Base-by-base conservation (phyloP, 2,888 invertebrate species). In the Ophioninae sp. region DNA sequence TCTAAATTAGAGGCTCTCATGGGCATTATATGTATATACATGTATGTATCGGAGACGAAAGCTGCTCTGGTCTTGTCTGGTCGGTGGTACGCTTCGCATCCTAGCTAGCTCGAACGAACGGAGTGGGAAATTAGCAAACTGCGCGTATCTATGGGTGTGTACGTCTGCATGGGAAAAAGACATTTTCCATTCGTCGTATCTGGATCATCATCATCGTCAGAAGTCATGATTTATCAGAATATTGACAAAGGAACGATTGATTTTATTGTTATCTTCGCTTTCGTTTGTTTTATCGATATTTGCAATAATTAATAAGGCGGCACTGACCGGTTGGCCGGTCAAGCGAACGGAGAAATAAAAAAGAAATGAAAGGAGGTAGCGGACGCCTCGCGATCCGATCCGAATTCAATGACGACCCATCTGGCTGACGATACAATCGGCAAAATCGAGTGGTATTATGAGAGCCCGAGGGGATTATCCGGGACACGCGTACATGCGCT, bases 81-180 rank as follows among this genome's bases (percentile, higher is more conserved):
- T 71, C 69, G 75, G 65, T 79, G 68, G 73, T 63, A 77, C 61
- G 73, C 59, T 72, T 79, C 79, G 77, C 78, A 72, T 81, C 77
- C 83, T 82, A 77, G 75, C 58, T 79, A 64, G 81, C 79, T 82
- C 79, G 85, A 81, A 85, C 83, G 84, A 84, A 73, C 80, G 84
- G 85, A 86, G 85, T 88, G 87, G 87, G 86, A 87, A 88, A 88
- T 88, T 88, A 88, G 86, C 78, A 88, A 83, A 85, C 74, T 76
- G 67, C 72, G 69, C 82, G 74, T 56, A 37, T 80, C 80, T 75
- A 77, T 79, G 51, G 56, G 82, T 41, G 51, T 78, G 61, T 75
- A 71, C 68, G 58, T 37, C 56, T 64, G 17, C 37, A 39, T 30
- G 17, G 17, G 17, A 10, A 17, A 5, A 17, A 3, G 0, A 10